phyloP scores from a whole-genome alignment of 2,797 vertebrate genomes.

The Pempheris klunzingeri region DNA sequence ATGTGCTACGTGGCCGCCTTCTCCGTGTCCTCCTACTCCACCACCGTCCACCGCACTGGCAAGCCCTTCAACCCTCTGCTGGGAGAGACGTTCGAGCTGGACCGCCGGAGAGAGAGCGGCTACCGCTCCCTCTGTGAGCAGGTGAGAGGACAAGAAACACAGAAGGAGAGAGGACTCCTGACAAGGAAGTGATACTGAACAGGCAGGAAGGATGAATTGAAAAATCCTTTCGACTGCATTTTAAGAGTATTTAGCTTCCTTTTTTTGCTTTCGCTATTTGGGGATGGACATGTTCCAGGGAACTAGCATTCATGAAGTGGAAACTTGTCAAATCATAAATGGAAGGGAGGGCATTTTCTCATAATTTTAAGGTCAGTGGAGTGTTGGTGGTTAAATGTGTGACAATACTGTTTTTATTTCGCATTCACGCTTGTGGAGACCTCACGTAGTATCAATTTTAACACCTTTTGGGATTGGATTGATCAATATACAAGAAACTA shows the following conservation, averaged over 20 bases:
- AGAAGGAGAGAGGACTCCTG: background rate
- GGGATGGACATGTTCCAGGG: background rate
- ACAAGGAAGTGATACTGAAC: conserved; percentile 17
- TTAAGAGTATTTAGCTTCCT: conserved; percentile 4
- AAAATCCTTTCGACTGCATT: conserved; percentile 10
- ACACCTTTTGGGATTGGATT: too few species aligned
- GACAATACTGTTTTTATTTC: background rate
- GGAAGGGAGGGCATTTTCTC: background rate
- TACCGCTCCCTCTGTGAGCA: conserved; percentile 97
- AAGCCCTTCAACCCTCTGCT: conserved; percentile 98
- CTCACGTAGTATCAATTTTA: background rate
- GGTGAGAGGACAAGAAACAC: conserved; percentile 70
- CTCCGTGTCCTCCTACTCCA: conserved; percentile 96
- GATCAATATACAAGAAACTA: background rate
- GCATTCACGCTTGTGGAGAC: background rate
- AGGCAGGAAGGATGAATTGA: conserved; percentile 8
- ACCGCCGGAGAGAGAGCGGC: conserved; percentile 92
- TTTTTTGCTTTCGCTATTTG: background rate
- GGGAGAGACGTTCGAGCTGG: conserved; percentile 96
- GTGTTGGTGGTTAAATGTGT: background rate
- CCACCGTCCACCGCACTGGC: conserved; percentile 95
- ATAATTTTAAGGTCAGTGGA: background rate
- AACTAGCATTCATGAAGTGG: background rate
- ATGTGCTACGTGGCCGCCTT: conserved; percentile 96
- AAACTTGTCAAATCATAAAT: background rate